Percentiles rank a stretch among this genome's conserved stretches.
Conservation (phyloP, 2,113 vertebrate genomes). For the Ptychochromis oligacanthus region DNA sequence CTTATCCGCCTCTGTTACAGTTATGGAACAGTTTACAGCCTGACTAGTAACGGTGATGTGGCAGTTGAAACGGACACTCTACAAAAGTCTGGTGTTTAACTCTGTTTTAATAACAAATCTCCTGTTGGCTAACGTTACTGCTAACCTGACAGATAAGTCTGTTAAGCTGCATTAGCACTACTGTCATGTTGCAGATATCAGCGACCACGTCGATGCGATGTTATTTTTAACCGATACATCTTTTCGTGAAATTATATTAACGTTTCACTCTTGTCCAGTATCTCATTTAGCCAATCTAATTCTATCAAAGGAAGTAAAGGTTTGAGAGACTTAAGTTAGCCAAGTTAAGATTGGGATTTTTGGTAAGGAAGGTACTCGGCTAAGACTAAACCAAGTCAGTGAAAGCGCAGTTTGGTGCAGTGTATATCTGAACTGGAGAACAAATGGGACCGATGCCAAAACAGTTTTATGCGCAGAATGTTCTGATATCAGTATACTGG, state of each 20-base stretch:
- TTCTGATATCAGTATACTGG: neutral
- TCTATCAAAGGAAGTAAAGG: neutral
- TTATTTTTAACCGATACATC: neutral
- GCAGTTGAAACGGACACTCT: rapidly evolving
- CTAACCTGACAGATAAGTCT: conserved; percentile 33
- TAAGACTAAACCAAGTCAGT: conserved; percentile 8
- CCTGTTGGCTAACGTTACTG: conserved; percentile 34
- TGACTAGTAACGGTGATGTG: neutral
- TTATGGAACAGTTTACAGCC: neutral
- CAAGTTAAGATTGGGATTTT: conserved; percentile 31
- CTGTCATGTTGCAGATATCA: neutral
- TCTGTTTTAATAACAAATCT: conserved; percentile 11
- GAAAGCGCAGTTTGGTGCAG: neutral
- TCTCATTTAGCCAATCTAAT: neutral
- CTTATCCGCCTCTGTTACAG: neutral
- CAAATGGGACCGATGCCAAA: neutral
- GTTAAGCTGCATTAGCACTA: neutral
- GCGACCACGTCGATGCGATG: neutral
- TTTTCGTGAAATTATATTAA: neutral
- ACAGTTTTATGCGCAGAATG: neutral
- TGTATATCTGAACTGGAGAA: neutral
- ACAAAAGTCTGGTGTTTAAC: neutral
- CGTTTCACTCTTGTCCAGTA: neutral
- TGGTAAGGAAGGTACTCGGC: conserved; percentile 11
- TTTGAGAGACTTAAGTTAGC: conserved; percentile 20